Evolutionary conservation across 2,113 vertebrate species (phyloP).

Genomic region (Nerophis lumbriciformis): DNA sequence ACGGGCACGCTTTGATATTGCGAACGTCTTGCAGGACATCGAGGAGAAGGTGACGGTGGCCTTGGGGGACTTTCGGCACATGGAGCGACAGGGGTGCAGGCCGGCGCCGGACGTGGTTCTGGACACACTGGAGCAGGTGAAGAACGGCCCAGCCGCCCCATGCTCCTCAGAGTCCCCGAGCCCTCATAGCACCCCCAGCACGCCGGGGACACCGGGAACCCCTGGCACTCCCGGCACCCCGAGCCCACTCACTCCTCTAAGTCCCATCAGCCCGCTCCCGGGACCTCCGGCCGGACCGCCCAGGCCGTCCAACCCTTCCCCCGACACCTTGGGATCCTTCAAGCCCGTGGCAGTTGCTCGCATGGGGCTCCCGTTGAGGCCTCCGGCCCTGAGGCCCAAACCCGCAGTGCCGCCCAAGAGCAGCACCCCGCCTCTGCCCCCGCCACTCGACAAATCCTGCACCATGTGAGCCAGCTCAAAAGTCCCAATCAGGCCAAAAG

Average conservation of each 20-base stretch:
- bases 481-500: slow-evolving; percentile 60
- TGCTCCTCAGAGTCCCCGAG: slow-evolving; percentile 90
- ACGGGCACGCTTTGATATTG: not conserved
- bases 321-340: slow-evolving; percentile 88
- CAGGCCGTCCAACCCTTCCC: slow-evolving; percentile 69
- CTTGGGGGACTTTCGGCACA: slow-evolving; percentile 86
- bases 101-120: slow-evolving; percentile 93
- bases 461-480: slow-evolving; percentile 82
- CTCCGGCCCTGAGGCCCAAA: slow-evolving; percentile 92
- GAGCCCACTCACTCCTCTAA: slow-evolving; percentile 81
- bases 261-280: slow-evolving; percentile 68
- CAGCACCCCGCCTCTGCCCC: slow-evolving; percentile 83
- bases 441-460: slow-evolving; percentile 92
- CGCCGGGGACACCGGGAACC: slow-evolving; percentile 60
- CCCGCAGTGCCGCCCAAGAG: slow-evolving; percentile 93
- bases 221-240: slow-evolving; percentile 73
- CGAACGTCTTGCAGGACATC: slow-evolving; percentile 78
- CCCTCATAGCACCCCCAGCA: slow-evolving; percentile 76
- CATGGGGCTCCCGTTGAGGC: slow-evolving; percentile 87
- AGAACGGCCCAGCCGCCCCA: slow-evolving; percentile 77
- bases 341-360: slow-evolving; percentile 82
- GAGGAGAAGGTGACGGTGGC: slow-evolving; percentile 94
- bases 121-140: slow-evolving; percentile 94
- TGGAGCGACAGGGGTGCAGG: slow-evolving; percentile 87
- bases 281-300: slow-evolving; percentile 58